A percentile compares a stretch with the other conserved stretches of the same genome.
These are phyloP conservation scores for Sebastes nivosus DNA, from an alignment of 2,797 vertebrate species.

Conservation along the genomic window DNA sequence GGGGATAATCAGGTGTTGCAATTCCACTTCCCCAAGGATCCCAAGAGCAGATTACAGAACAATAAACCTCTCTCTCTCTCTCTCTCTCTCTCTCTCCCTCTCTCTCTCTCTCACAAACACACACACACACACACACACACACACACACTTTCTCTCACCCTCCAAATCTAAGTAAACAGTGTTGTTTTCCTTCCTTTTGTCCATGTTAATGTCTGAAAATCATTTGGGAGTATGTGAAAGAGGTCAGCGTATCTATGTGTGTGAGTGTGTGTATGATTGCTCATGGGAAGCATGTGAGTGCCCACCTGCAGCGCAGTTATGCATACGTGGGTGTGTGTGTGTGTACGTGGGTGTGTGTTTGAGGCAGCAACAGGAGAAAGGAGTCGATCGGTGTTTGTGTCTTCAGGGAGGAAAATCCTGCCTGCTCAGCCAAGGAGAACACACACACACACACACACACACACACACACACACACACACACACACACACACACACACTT, in stretches of 20 bases:
- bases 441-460: background rate
- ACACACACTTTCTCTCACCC: background rate
- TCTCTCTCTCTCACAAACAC: too few species aligned
- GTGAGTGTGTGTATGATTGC: background rate
- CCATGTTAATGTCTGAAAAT: constrained; percentile 30
- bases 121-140: background rate
- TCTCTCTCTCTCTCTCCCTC: too few species aligned
- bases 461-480: background rate
- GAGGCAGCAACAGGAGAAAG: constrained; percentile 31
- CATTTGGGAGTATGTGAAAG: constrained; percentile 8
- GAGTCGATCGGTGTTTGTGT: too few species aligned
- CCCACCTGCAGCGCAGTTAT: constrained; percentile 7
- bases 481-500: background rate
- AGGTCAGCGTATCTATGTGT: background rate
- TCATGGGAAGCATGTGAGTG: background rate
- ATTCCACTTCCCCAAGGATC: constrained; percentile 58
- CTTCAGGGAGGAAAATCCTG: too few species aligned
- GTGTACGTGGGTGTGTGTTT: background rate
- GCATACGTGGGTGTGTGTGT: background rate
- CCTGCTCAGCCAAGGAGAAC: background rate
- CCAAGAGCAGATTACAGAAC: constrained; percentile 56
- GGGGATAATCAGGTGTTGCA: constrained; percentile 69
- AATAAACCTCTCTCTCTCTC: constrained; percentile 9
- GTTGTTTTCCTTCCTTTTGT: constrained; percentile 25
- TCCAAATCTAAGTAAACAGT: constrained; percentile 28